Conservation (phyloP, 2,888 invertebrate genomes). For the Elaeidobius kamerunicus region DNA sequence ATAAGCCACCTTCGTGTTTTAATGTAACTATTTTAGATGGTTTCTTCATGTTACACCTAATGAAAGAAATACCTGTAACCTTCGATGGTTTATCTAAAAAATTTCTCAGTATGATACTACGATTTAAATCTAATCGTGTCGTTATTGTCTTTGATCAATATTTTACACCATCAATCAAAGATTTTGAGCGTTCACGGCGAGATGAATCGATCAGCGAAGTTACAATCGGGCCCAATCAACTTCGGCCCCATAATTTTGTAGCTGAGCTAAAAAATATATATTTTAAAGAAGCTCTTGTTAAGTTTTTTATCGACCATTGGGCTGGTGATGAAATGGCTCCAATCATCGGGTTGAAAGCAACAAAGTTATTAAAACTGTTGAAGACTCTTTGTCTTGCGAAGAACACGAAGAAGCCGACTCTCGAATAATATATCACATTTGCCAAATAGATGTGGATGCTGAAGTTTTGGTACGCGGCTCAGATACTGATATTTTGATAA, state of each 20-base stretch:
- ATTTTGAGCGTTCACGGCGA: background rate
- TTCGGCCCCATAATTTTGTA: slow-evolving; percentile 13
- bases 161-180: background rate
- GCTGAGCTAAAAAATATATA: background rate
- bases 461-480: slow-evolving; percentile 1
- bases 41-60: slow-evolving; percentile 2
- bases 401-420: slow-evolving; percentile 13
- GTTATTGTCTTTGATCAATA: slow-evolving; percentile 1
- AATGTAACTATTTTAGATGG: background rate
- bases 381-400: background rate
- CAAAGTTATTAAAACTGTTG: slow-evolving; percentile 11
- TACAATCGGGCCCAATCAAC: slow-evolving; percentile 8
- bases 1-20: background rate
- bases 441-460: background rate
- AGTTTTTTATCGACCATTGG: slow-evolving; percentile 19
- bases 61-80: slow-evolving; percentile 14
- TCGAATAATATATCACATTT: slow-evolving; percentile 9
- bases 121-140: background rate
- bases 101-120: slow-evolving; percentile 15
- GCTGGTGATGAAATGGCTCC: slow-evolving; percentile 10
- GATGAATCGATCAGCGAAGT: slow-evolving; percentile 1
- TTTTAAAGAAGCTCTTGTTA: background rate
- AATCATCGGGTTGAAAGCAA: slow-evolving; percentile 10
- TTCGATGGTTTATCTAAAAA: slow-evolving; percentile 28
- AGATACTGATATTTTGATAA: slow-evolving; percentile 8